Conservation (phyloP, 2,888 invertebrate species). For the Agapostemon virescens region DNA sequence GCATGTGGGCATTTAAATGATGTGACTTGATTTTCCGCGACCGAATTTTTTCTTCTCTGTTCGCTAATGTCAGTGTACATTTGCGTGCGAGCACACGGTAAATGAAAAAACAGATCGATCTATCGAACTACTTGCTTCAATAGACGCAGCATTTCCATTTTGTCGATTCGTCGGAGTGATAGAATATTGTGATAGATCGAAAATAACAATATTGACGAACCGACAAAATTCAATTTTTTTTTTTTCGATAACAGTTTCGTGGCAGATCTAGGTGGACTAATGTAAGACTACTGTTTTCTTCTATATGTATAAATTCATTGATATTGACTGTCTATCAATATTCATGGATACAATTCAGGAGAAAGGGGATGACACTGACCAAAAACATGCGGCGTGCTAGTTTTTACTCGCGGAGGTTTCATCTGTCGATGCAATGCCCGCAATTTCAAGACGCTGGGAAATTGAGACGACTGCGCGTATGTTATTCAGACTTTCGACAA, state of each 20-base stretch:
- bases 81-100: slow-evolving; percentile 40
- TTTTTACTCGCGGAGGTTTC: slow-evolving; percentile 66
- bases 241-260: not conserved
- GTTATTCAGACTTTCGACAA: not conserved
- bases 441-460: slow-evolving; percentile 54
- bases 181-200: slow-evolving; percentile 7
- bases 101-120: slow-evolving; percentile 26
- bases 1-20: slow-evolving; percentile 56
- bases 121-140: not conserved
- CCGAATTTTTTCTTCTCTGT: slow-evolving; percentile 24
- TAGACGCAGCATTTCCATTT: slow-evolving; percentile 5
- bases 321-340: slow-evolving; percentile 68
- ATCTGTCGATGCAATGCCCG: slow-evolving; percentile 64
- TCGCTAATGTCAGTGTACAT: slow-evolving; percentile 23
- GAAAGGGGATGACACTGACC: slow-evolving; percentile 72
- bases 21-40: slow-evolving; percentile 35
- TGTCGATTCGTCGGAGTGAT: slow-evolving; percentile 41
- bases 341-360: slow-evolving; percentile 64
- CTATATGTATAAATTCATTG: slow-evolving; percentile 26
- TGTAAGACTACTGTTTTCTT: slow-evolving; percentile 36
- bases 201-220: slow-evolving; percentile 35
- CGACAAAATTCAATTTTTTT: slow-evolving; percentile 45
- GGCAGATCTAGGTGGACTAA: slow-evolving; percentile 33
- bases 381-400: slow-evolving; percentile 77
- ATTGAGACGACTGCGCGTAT: slow-evolving; percentile 51